These are phyloP conservation scores for Tortricodes alternella DNA, from an alignment of 2,888 invertebrate species.

Conservation along the genomic window DNA sequence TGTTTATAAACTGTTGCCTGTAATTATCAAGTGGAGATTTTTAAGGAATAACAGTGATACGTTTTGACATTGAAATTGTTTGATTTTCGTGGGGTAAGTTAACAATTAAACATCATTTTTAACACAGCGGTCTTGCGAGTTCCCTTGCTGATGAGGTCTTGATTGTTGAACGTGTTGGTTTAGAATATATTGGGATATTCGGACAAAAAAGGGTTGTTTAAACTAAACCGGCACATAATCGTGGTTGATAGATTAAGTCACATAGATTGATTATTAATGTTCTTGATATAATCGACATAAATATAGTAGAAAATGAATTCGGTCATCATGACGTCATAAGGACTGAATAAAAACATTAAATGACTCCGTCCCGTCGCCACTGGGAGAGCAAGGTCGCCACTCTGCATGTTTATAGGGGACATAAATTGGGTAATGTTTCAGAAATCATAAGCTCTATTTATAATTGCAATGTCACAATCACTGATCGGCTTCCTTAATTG, in stretches of 20 bases:
- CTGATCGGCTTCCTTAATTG: constrained; percentile 48
- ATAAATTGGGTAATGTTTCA: constrained; percentile 66
- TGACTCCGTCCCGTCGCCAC: constrained; percentile 67
- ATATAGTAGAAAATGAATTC: constrained; percentile 60
- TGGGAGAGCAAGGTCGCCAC: constrained; percentile 73
- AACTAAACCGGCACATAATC: constrained; percentile 12
- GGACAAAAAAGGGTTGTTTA: neutral
- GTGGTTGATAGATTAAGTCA: constrained; percentile 26
- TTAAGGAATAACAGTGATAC: constrained; percentile 39
- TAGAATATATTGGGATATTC: neutral
- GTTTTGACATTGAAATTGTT: constrained; percentile 43
- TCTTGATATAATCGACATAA: constrained; percentile 42
- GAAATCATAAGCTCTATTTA: constrained; percentile 60
- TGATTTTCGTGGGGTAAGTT: constrained; percentile 61
- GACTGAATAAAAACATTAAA: constrained; percentile 75
- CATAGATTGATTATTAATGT: constrained; percentile 38
- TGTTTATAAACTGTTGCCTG: constrained; percentile 51
- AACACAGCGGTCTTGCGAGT: constrained; percentile 56
- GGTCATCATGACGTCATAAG: constrained; percentile 75
- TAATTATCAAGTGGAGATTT: constrained; percentile 41
- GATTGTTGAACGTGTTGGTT: constrained; percentile 32
- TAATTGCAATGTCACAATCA: constrained; percentile 65
- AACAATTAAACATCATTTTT: constrained; percentile 65
- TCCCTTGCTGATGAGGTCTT: constrained; percentile 47
- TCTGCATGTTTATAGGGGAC: constrained; percentile 66